Evolutionary conservation across 2,888 invertebrate genomes (phyloP).

Genomic region (Synergus japonicus): DNA sequence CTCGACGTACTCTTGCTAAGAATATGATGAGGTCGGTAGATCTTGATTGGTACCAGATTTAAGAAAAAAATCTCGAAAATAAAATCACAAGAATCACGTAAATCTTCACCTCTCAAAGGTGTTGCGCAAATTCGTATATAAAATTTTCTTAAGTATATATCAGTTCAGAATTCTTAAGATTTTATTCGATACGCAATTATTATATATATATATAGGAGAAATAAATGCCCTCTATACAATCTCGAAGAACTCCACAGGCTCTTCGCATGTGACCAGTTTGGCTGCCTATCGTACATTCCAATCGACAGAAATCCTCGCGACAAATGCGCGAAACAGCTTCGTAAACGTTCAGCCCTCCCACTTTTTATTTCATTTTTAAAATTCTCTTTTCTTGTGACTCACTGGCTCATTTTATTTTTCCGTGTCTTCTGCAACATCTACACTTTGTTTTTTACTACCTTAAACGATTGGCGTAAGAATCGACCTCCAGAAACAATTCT

Average conservation of each 20-base stretch:
- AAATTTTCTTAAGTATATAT: too few relatives aligned
- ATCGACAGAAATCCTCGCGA: background rate
- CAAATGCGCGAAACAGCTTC: background rate
- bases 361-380: background rate
- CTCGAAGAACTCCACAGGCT: background rate
- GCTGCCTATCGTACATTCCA: background rate
- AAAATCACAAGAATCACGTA: background rate
- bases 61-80: background rate
- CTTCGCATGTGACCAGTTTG: constrained; percentile 9
- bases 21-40: constrained; percentile 25
- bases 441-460: background rate
- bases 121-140: too few relatives aligned
- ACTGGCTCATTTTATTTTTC: background rate
- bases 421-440: background rate
- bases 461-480: constrained; percentile 7
- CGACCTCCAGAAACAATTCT: constrained; percentile 8
- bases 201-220: background rate
- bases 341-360: background rate
- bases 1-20: constrained; percentile 30
- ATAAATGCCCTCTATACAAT: background rate
- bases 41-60: constrained; percentile 26
- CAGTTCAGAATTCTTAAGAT: too few relatives aligned
- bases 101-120: background rate
- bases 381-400: constrained; percentile 1
- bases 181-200: background rate